A percentile compares a stretch with the other conserved stretches of the same genome.
Evolutionary conservation across 2,797 vertebrate genomes (phyloP).

Genomic region (Gallinago stenura): DNA sequence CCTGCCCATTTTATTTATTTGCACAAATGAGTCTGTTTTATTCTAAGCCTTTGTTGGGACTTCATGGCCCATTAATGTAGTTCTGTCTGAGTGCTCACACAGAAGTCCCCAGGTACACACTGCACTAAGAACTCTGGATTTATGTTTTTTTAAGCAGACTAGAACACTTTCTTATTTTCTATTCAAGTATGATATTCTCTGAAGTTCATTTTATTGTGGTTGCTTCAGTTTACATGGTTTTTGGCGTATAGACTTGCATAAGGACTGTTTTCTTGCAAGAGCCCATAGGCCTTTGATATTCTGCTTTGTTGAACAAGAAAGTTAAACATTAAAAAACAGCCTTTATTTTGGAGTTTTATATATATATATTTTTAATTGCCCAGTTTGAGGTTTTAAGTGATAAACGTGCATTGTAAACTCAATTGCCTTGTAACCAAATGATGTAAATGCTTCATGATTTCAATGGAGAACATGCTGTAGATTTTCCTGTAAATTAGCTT

Average conservation of each 20-base stretch:
- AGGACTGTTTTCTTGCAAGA: conserved; percentile 6
- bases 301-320: background rate
- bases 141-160: background rate
- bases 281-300: background rate
- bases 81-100: background rate
- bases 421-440: conserved; percentile 44
- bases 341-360: conserved; percentile 38
- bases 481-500: conserved; percentile 49
- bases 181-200: background rate
- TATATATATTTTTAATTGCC: conserved; percentile 45
- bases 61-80: background rate
- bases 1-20: conserved; percentile 41
- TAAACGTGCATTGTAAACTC: conserved; percentile 11
- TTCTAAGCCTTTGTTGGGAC: background rate
- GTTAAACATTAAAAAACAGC: conserved; percentile 2
- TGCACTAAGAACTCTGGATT: background rate
- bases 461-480: conserved; percentile 45
- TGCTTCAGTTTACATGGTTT: background rate
- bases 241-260: background rate
- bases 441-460: conserved; percentile 27
- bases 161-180: background rate
- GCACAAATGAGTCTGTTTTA: background rate
- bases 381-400: background rate
- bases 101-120: background rate
- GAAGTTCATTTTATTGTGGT: background rate